Evolutionary conservation across 1,140 invertebrate species (phyloP), one percentile per base, ranked within the genome.

Genomic region (Atta colombica): DNA sequence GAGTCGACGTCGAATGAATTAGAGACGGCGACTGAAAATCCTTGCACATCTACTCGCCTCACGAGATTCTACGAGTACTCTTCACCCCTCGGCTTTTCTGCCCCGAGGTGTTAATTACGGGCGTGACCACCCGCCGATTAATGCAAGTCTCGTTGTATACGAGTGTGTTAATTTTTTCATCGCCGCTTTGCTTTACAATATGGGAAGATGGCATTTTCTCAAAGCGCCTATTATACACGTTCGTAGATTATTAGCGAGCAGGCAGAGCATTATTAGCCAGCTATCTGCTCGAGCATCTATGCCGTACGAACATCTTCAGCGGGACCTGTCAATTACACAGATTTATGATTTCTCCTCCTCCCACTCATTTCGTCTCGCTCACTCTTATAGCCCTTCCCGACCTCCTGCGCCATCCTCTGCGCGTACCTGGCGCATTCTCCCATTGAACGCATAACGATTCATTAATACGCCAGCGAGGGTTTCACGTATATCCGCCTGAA

Each of bases 251-350:
- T 14, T 84, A 84, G 80, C 55, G 80, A 18, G 80, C 69, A 7
- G 80, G 55, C 53, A 78, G 77, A 74, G 81, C 89, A 72, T 88
- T 90, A 90, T 90, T 90, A 90, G 89, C 77, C 58, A 77, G 87
- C 77, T 85, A 89, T 92, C 92, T 86, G 69, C 66, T 65, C 88
- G 77, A 75, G 81, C 89, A 89, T 91, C 90, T 92, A 90, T 87
- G 87, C 72, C 72, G 81, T 85, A 87, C 60, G 78, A 90, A 82
- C 89, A 71, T 86, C 81, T 90, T 90, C 89, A 74, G 81, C 89
- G 71, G 85, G 77, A 89, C 87, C 91, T 93, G 92, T 93, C 92
- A 93, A 93, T 93, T 93, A 93, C 91, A 92, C 92, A 92, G 92
- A 93, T 93, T 93, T 93, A 93, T 91, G 92, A 93, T 92, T 61